Base-by-base conservation (phyloP, 2,113 vertebrate species). In the Puma concolor region DNA sequence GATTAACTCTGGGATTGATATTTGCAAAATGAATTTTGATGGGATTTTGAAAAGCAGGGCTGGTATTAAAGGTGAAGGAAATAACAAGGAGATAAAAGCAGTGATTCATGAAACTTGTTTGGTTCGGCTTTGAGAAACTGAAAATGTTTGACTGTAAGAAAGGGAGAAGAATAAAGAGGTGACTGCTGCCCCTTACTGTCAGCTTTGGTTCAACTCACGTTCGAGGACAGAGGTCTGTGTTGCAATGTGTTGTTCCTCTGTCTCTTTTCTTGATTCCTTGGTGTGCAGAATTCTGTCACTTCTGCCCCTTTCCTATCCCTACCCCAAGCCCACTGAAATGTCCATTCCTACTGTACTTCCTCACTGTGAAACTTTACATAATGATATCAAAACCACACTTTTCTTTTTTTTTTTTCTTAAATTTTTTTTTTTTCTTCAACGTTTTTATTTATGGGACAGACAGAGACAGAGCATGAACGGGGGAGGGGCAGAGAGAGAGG, bases 21-120 rank as follows among this genome's bases (percentile, higher is more conserved):
- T 98, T 98, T 98, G 89, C 95, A 98, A 97, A 98, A 98, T 98
- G 94, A 98, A 96, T 98, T 98, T 98, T 95, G 95, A 97, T 98
- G 95, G 97, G 66, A 96, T 92, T 98, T 97, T 98, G 98, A 98
- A 98, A 98, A 98, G 94, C 94, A 97, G 93, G 97, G 97, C 87
- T 97, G 82, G 52, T 94, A 94, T 95, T 98, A 91, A 98, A 97
- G 93, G 96, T 91, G 92, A 97, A 97, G 98, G 54, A 93, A 94
- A 19, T 31, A 72, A 95, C 9, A 38, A 44, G 92, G 74, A 97
- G 94, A 97, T 97, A 96, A 98, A 98, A 94, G 86, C 83, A 96
- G 69, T 64, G 60, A 64, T 9, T 41, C 33, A 29, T 1, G 33
- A 36, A 84, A 64, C 57, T 90, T 27, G 27, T 83, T 83, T 80